Evolutionary conservation across 1,140 invertebrate genomes (phyloP), one percentile per base, ranked within the genome.

Genomic region (Ephestia elutella): DNA sequence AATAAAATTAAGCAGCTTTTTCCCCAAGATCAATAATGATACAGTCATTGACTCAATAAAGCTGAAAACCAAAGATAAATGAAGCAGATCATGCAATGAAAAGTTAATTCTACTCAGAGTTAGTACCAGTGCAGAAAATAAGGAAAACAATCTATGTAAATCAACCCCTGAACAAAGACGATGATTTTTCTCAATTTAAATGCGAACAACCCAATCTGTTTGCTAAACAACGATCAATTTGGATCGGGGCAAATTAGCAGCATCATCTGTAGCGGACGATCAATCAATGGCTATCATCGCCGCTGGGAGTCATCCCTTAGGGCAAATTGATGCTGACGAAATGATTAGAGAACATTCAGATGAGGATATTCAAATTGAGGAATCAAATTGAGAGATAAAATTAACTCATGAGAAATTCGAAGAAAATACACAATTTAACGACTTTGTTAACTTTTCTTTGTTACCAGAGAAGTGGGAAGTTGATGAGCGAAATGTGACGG

Each of bases 241-340:
- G 21, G 21, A 28, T 44, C 10, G 20, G 20, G 50, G 10, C 13
- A n/a, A 53, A 53, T 53, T 53, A 21, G 50, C 50, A 25, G 5
- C 4, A 53, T 21, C 13, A 53, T 10, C 13, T n/a, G 20, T n/a
- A 25, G 21, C 9, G 13, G 11, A 25, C 50, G 18, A 53, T 53
- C 50, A 53, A 53, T 53, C 50, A 53, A 53, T n/a, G 20, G 50
- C 50, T 20, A 53, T 53, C 50, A 21, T 25, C 50, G 20, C 50
- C 2, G 20, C 50, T n/a, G 50, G 50, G 15, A 21, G 49, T 50
- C 49, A 3, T 19, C 21, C 50, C 20, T 20, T 2, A 4, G 50
- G 13, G 50, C 50, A 53, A 53, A 53, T 25, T 8, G 19, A 25
- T 53, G 50, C 20, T 25, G 28, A 53, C 19, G 50, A 53, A 53